phyloP scores from a whole-genome alignment of 1,140 invertebrate species.

The Parasteatoda tepidariorum region DNA sequence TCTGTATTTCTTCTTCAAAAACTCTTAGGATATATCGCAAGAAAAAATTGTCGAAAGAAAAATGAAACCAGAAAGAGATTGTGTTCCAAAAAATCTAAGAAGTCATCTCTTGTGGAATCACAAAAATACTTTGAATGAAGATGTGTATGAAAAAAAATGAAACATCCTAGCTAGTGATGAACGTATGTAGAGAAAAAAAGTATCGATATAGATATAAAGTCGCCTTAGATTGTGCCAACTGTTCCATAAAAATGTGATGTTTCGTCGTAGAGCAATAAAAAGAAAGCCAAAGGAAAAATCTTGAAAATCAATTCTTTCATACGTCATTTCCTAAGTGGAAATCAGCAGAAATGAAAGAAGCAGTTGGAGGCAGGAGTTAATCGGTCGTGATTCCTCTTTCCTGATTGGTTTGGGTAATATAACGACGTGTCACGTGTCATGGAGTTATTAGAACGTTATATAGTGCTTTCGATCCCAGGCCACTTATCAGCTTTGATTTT shows the following conservation, averaged over 20 bases:
- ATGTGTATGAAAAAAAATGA: slow-evolving; percentile 42
- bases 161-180: slow-evolving; percentile 29
- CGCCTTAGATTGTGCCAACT: slow-evolving; percentile 24
- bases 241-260: slow-evolving; percentile 32
- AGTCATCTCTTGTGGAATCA: slow-evolving; percentile 11
- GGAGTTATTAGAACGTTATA: neutral
- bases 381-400: slow-evolving; percentile 15
- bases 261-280: neutral
- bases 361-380: slow-evolving; percentile 30
- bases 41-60: neutral
- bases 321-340: neutral
- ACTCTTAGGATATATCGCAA: neutral
- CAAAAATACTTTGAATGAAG: slow-evolving; percentile 18
- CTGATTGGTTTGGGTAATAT: slow-evolving; percentile 1
- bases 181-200: slow-evolving; percentile 1
- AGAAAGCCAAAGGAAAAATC: neutral
- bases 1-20: slow-evolving; percentile 3
- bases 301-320: slow-evolving; percentile 29
- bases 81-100: neutral
- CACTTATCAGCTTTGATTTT: too few species aligned
- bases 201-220: neutral
- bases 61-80: neutral
- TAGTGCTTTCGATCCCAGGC: neutral
- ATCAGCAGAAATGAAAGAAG: slow-evolving; percentile 16
- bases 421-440: neutral